Base-by-base conservation (phyloP, 2,888 invertebrate species). In the Doris montereyensis region DNA sequence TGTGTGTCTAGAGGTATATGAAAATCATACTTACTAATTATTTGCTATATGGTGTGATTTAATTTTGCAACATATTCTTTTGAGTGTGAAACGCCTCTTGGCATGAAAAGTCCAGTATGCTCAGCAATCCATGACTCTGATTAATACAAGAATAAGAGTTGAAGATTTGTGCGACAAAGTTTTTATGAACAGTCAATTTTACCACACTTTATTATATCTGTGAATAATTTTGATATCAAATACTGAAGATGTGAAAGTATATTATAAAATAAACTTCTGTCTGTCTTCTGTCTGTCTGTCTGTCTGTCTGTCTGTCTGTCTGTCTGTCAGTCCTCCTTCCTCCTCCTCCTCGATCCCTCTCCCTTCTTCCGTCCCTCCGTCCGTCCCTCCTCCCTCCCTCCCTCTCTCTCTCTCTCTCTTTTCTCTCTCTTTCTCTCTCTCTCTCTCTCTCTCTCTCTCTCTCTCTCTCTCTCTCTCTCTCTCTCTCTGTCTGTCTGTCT, bases 11-110 rank as follows among this genome's bases (percentile, higher is more conserved):
- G n/a, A n/a, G n/a, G n/a, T n/a, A n/a, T n/a, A n/a, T n/a, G n/a
- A n/a, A n/a, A n/a, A n/a, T n/a, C n/a, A n/a, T n/a, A 84, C 86
- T 82, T 83, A 90, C 87, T 86, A 86, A 65, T 95, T 94, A 91
- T 97, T 97, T 80, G 95, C 95, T 86, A 95, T 94, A 89, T 96
- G 96, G 91, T 97, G 95, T 5, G 94, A 94, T 91, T 95, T 94
- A 81, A 96, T 94, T 92, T 96, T 95, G 93, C 85, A 95, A 94
- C 93, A 97, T 95, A 87, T 95, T 28, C 5, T 35, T n/a, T 28
- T 72, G 72, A 1, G 72, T 24, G 1, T 41, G 13, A 1, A 4
- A 5, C n/a, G 8, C n/a, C 2, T 41, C 24, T 57, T 26, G 24
- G 21, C 52, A n/a, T 24, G 52, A 21, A 17, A 5, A 5, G 24